A percentile compares a stretch with the other conserved stretches of the same genome.
Conservation (phyloP, 2,888 invertebrate genomes). For the Drosophila meridionalis region DNA sequence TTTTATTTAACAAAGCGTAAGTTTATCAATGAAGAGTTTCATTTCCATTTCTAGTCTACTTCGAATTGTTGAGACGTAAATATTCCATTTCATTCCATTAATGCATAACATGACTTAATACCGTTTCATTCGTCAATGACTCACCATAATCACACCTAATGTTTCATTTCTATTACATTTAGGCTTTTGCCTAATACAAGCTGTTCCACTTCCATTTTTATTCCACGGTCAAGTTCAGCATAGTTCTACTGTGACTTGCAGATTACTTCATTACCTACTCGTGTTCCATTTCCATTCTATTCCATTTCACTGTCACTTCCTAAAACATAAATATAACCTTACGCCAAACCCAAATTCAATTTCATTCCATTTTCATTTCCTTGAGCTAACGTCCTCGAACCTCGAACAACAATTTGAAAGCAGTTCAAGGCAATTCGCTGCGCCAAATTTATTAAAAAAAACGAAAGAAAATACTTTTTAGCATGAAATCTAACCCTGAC, state of each 20-base stretch:
- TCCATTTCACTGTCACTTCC: background rate
- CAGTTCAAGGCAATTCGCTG: constrained; percentile 49
- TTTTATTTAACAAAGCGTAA: background rate
- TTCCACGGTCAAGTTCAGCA: background rate
- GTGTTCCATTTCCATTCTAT: background rate
- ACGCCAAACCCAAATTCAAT: background rate
- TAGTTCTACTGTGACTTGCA: background rate
- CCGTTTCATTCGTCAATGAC: background rate
- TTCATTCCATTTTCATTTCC: background rate
- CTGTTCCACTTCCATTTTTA: background rate
- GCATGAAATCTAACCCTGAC: constrained; percentile 48
- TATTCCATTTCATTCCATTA: background rate
- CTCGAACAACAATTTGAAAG: constrained; percentile 34
- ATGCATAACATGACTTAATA: too few species aligned
- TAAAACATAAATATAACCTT: background rate
- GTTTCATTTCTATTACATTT: too few species aligned
- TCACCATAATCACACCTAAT: too few species aligned
- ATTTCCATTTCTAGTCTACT: background rate
- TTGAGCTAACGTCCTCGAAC: constrained; percentile 26
- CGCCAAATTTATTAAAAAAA: constrained; percentile 3
- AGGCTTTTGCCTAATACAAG: too few species aligned
- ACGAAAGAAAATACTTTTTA: constrained; percentile 28
- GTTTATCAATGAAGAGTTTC: background rate
- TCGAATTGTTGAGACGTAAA: background rate
- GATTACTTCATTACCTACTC: background rate